These are phyloP conservation scores for Irena cyanogastra DNA, from an alignment of 2,113 vertebrate genomes.

Conservation along the genomic window DNA sequence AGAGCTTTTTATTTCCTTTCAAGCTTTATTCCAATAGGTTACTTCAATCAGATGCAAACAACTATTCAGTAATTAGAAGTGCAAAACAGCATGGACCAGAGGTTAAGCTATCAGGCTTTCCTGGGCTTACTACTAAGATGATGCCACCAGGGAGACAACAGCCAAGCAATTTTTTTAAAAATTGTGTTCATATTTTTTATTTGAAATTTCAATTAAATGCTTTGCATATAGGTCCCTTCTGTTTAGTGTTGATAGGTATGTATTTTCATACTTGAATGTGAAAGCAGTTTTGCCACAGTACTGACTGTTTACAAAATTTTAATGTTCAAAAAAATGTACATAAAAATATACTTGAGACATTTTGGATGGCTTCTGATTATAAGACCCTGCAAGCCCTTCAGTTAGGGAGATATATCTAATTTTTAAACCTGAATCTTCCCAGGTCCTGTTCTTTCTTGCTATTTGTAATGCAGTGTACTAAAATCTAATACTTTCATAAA, in stretches of 20 bases:
- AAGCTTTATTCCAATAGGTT: background rate
- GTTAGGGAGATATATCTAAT: background rate
- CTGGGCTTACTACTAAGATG: background rate
- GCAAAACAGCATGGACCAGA: background rate
- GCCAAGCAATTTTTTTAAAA: background rate
- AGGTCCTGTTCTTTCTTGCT: background rate
- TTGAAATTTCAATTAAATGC: background rate
- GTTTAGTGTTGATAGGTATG: background rate
- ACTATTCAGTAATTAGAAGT: background rate
- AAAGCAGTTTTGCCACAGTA: background rate
- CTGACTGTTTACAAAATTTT: background rate
- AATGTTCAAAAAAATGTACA: background rate
- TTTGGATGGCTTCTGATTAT: background rate
- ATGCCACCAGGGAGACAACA: background rate
- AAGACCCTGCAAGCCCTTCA: background rate
- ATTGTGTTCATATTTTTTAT: background rate
- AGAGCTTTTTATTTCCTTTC: background rate
- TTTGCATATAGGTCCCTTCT: fast-evolving
- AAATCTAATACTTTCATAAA: background rate
- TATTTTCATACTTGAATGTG: background rate
- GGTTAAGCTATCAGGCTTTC: background rate
- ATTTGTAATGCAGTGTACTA: background rate
- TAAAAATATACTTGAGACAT: background rate
- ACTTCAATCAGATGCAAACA: background rate
- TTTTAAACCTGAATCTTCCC: background rate